Percentiles rank a stretch among this genome's conserved stretches.
phyloP scores from a whole-genome alignment of 1,140 invertebrate genomes.

The Lanistes nyassanus region DNA sequence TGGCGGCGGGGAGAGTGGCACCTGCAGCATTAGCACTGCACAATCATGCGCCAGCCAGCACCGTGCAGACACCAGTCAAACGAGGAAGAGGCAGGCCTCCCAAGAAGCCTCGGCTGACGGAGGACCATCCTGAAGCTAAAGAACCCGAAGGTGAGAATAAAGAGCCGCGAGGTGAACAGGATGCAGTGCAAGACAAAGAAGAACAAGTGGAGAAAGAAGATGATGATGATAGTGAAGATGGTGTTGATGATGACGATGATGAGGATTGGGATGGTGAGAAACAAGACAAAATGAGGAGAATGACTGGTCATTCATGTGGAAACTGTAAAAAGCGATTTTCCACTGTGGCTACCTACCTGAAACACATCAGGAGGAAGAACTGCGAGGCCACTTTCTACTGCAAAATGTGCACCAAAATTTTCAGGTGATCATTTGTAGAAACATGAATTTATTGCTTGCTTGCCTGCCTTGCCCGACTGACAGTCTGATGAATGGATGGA shows the following conservation, averaged over 20 bases:
- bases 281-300: slow-evolving; percentile 6
- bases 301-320: slow-evolving; percentile 15
- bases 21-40: not conserved
- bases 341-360: slow-evolving; percentile 11
- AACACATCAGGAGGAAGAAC: slow-evolving; percentile 26
- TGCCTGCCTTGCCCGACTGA: no score
- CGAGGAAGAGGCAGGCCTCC: slow-evolving; percentile 2
- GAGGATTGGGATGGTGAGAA: not conserved
- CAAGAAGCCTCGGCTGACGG: not conserved
- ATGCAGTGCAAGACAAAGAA: not conserved
- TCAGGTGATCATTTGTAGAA: not conserved
- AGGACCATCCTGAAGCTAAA: slow-evolving; percentile 4
- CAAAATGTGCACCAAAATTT: slow-evolving; percentile 27
- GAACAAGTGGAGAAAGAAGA: not conserved
- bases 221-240: not conserved
- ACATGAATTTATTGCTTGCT: no score
- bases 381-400: slow-evolving; percentile 25
- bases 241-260: not conserved
- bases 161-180: not conserved
- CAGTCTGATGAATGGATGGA: no score
- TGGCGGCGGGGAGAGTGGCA: no score
- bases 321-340: slow-evolving; percentile 25
- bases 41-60: not conserved
- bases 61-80: not conserved
- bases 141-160: not conserved